A percentile compares a stretch with the other conserved stretches of the same genome.
phyloP scores from a whole-genome alignment of 1,140 invertebrate genomes.

The Antheraea pernyi region DNA sequence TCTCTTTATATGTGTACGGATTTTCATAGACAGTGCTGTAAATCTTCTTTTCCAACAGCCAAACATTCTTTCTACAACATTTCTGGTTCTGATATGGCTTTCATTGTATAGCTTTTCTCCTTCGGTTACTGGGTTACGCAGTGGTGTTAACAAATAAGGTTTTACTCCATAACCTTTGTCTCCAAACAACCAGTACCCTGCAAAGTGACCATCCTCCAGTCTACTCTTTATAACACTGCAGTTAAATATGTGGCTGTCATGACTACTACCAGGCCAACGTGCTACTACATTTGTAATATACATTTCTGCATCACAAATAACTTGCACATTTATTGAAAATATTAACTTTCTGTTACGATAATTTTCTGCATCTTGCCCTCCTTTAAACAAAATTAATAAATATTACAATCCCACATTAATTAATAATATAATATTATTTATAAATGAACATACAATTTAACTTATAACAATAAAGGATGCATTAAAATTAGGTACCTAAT shows the following conservation, averaged over 20 bases:
- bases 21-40: slow-evolving; percentile 13
- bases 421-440: no score
- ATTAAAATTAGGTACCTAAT: no score
- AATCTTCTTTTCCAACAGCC: slow-evolving; percentile 28
- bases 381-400: neutral
- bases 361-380: slow-evolving; percentile 12
- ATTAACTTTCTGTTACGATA: slow-evolving; percentile 14
- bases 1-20: neutral
- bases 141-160: slow-evolving; percentile 14
- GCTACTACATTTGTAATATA: slow-evolving; percentile 20
- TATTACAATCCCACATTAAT: no score
- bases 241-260: slow-evolving; percentile 23
- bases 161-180: slow-evolving; percentile 18
- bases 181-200: slow-evolving; percentile 15
- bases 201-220: slow-evolving; percentile 13
- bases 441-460: no score
- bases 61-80: slow-evolving; percentile 25
- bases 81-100: slow-evolving; percentile 24
- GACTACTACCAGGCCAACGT: slow-evolving; percentile 19
- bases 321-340: slow-evolving; percentile 13
- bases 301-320: slow-evolving; percentile 16
- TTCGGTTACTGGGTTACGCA: slow-evolving; percentile 12
- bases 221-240: slow-evolving; percentile 14
- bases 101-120: slow-evolving; percentile 20
- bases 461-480: no score